Evolutionary conservation across 2,888 invertebrate genomes (phyloP).

Genomic region (Diarsia dahlii): DNA sequence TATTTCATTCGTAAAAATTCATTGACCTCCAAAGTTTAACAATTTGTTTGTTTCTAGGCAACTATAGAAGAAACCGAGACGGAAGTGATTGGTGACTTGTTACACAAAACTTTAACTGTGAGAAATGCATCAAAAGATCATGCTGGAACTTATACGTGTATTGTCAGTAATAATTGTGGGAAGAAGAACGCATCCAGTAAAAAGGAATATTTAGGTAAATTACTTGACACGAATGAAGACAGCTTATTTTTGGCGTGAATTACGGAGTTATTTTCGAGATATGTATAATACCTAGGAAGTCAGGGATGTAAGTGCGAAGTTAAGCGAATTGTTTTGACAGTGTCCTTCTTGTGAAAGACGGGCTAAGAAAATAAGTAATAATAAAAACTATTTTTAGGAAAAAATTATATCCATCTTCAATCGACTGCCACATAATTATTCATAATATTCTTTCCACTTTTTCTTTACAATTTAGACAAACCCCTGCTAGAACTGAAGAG

Average conservation of each 20-base stretch:
- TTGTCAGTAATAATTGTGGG: constrained; percentile 70
- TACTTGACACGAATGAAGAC: neutral
- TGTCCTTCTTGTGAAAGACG: neutral
- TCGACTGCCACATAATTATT: neutral
- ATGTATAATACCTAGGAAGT: neutral
- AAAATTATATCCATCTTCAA: neutral
- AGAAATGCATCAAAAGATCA: constrained; percentile 75
- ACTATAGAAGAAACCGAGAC: constrained; percentile 21
- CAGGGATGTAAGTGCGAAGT: neutral
- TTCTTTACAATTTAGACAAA: constrained; percentile 28
- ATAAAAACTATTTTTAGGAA: neutral
- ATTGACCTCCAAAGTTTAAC: neutral
- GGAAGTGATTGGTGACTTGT: constrained; percentile 56
- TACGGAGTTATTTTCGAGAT: neutral
- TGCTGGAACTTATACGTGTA: constrained; percentile 77
- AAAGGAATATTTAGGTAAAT: constrained; percentile 74
- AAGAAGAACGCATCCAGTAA: constrained; percentile 28
- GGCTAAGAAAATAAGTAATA: neutral
- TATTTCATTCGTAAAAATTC: neutral
- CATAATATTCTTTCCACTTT: neutral
- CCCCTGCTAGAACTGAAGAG: constrained; percentile 65
- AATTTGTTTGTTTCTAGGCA: constrained; percentile 46
- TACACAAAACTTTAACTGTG: constrained; percentile 78
- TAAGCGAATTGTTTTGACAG: neutral
- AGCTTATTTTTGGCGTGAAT: neutral